Percentiles rank a stretch among this genome's conserved stretches.
phyloP scores from a whole-genome alignment of 2,113 vertebrate genomes.

The Dendrocopos noguchii region DNA sequence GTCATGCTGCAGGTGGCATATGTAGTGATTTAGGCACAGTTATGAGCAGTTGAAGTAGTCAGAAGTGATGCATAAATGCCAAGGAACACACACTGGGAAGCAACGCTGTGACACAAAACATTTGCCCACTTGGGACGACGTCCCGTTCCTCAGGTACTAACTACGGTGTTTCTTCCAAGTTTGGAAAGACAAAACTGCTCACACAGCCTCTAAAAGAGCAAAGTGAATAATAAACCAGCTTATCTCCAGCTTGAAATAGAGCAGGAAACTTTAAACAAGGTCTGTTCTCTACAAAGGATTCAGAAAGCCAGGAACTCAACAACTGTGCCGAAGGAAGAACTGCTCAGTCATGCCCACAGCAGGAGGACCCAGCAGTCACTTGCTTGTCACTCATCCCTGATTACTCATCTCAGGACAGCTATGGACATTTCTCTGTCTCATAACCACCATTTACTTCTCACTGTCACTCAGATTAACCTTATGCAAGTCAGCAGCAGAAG shows the following conservation, averaged over 20 bases:
- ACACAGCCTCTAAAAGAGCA: neutral
- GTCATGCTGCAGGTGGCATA: neutral
- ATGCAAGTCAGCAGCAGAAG: conserved; percentile 46
- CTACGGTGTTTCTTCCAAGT: neutral
- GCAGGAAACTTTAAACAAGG: conserved; percentile 11
- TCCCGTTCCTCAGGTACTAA: neutral
- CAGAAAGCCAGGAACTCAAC: conserved; percentile 56
- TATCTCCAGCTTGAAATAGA: neutral
- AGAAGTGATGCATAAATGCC: neutral
- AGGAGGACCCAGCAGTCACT: conserved; percentile 79
- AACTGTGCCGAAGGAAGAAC: conserved; percentile 75
- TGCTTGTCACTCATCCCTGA: conserved; percentile 77
- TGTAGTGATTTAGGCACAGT: neutral
- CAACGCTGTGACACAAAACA: neutral
- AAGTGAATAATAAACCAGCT: neutral
- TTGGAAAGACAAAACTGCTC: neutral
- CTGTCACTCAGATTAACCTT: conserved; percentile 83
- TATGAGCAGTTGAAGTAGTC: neutral
- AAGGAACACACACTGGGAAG: neutral
- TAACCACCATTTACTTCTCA: conserved; percentile 78
- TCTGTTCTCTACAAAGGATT: neutral
- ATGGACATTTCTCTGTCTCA: conserved; percentile 77
- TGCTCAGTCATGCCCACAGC: conserved; percentile 71
- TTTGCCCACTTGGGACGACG: neutral
- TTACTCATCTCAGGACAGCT: conserved; percentile 73